Conservation (phyloP, 2,888 invertebrate genomes). For the Julus scandinavius region DNA sequence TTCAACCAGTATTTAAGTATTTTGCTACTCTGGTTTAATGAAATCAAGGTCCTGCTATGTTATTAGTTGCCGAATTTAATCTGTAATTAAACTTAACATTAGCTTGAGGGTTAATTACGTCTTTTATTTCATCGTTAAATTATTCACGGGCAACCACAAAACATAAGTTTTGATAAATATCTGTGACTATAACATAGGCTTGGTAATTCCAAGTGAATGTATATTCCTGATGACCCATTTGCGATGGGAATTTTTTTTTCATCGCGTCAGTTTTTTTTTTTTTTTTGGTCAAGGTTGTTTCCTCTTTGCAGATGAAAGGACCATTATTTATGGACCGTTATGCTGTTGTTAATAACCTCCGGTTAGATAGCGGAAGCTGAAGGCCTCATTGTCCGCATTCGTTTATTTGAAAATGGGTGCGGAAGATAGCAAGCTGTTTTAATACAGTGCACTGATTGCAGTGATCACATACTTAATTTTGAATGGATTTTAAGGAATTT, state of each 20-base stretch:
- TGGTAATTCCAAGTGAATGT: not conserved
- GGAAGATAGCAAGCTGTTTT: slow-evolving; percentile 6
- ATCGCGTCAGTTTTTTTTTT: not conserved
- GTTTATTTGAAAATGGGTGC: slow-evolving; percentile 16
- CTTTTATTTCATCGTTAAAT: too few relatives aligned
- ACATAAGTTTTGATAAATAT: too few relatives aligned
- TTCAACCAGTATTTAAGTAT: too few relatives aligned
- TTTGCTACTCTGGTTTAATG: too few relatives aligned
- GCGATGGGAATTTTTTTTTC: not conserved
- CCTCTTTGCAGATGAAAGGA: slow-evolving; percentile 14
- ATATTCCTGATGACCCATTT: slow-evolving; percentile 19
- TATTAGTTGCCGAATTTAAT: too few relatives aligned
- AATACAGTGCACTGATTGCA: not conserved
- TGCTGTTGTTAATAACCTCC: slow-evolving; percentile 2
- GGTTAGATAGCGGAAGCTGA: slow-evolving; percentile 20
- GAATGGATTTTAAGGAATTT: not conserved
- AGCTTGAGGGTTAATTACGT: too few relatives aligned
- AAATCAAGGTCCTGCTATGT: too few relatives aligned
- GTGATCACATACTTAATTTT: not conserved
- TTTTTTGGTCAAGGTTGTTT: slow-evolving; percentile 20
- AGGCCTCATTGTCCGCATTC: not conserved
- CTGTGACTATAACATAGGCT: too few relatives aligned
- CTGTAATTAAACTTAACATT: too few relatives aligned
- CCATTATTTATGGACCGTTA: slow-evolving; percentile 7
- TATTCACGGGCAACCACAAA: too few relatives aligned